Evolutionary conservation across 1,140 invertebrate species (phyloP), one percentile per base, ranked within the genome.

Genomic region (Sycophila sp.): DNA sequence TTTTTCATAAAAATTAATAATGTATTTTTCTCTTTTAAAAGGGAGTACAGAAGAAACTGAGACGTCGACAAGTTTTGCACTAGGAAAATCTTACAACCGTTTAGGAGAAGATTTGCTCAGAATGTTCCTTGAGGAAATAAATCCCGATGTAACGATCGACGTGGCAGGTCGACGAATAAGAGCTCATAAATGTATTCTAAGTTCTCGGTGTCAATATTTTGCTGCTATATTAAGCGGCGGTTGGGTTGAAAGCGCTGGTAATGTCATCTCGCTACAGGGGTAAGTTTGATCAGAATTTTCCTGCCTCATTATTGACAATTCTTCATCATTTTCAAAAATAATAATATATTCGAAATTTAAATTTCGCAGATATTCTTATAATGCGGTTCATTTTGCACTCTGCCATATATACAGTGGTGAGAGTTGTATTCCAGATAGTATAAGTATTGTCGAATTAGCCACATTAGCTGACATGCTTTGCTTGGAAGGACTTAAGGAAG

Each of bases 381-480:
- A 91, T 65, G 91, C 92, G 1, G 93, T 96, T 0, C 93, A 96
- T 82, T 96, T 97, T 86, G 93, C 94, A 0, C 81, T 98, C 53
- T 94, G 95, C 75, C 95, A 97, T 82, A 95, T 98, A 55, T 98
- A 98, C 76, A 96, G 94, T 73, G 96, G 95, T 4, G 91, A 94
- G 17, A 92, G 93, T 47, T 92, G 93, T 74, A 91, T 96, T 72
- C 94, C 94, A 0, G 93, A 95, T 74, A 90, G 91, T 2, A 92
- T 96, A 67, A 93, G 92, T 80, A 90, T 98, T 30, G 91, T 94
- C 51, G 95, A 97, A 83, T 82, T 97, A 62, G 92, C 95, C 0
- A 93, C 94, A 0, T 81, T 97, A 53, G 93, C 94, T 4, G 95
- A 97, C 84, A 93, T 96, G 90, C 85, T 97, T 17, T 93, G 94